Evolutionary conservation across 2,888 invertebrate species (phyloP).

Genomic region (Acronicta aceris): DNA sequence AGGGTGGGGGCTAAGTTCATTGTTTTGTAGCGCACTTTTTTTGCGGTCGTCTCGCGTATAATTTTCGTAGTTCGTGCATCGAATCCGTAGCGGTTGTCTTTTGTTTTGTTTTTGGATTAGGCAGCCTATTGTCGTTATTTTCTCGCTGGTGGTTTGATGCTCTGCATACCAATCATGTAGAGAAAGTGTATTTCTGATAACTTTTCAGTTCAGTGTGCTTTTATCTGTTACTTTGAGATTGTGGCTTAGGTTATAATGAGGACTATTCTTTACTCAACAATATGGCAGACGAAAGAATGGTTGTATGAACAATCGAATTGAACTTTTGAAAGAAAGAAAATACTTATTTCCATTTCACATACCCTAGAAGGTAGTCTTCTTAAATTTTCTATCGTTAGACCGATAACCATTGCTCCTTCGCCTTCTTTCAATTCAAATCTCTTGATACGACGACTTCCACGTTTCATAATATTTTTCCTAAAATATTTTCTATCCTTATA

Average conservation of each 20-base stretch:
- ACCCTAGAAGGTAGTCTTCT: too few species aligned
- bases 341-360: too few species aligned
- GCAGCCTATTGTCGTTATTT: conserved; percentile 12
- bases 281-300: too few species aligned
- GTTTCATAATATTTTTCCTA: conserved; percentile 3
- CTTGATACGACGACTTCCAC: not conserved
- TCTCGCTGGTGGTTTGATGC: conserved; percentile 16
- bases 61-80: conserved; percentile 74
- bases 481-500: not conserved
- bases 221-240: too few species aligned
- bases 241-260: too few species aligned
- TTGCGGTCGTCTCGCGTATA: conserved; percentile 72
- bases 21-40: conserved; percentile 81
- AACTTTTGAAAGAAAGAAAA: too few species aligned
- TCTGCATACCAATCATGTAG: conserved; percentile 5
- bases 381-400: too few species aligned
- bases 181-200: not conserved
- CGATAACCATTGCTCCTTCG: too few species aligned
- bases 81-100: conserved; percentile 68
- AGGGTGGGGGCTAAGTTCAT: conserved; percentile 74
- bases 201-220: too few species aligned
- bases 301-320: too few species aligned
- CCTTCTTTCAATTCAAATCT: not conserved
- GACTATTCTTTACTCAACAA: too few species aligned
- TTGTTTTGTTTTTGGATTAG: conserved; percentile 56